Base-by-base conservation (phyloP, 2,888 invertebrate species). In the Ephialtes manifestator region DNA sequence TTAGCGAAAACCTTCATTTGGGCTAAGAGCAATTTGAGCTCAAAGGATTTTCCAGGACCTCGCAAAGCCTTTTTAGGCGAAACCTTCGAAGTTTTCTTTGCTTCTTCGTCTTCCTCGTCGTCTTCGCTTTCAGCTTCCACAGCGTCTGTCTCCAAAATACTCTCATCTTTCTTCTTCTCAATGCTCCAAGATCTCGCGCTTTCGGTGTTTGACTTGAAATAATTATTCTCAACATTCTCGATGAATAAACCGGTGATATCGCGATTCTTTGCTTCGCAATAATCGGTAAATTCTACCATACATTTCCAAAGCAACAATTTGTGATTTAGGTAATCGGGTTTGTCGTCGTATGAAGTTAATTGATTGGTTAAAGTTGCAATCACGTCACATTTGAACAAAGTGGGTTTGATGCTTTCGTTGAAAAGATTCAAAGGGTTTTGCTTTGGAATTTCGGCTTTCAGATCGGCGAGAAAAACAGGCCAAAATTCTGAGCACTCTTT, bases 221-320 rank as follows among this genome's bases (percentile, higher is more conserved):
- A 96, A 94, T 97, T 95, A 83, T 95, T 94, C 94, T 97, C 96
- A 78, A 98, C 96, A 92, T 98, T 98, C 84, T 96, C 95, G 72
- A 99, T 95, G 89, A 99, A 97, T n/a, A 98, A 91, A 4, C 96
- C 96, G 0, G 97, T 96, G 20, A 98, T 94, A 92, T 98, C 97
- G 70, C 97, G 96, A 90, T 98, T 98, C 93, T 96, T 97, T 0
- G 96, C 95, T 94, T 98, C 98, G 89, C 97, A 97, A 13, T 97
- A 95, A 86, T 96, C 96, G 4, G 97, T 95, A 92, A 98, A 97
- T 86, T 95, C 94, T 0, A 95, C 94, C 96, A 99, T 96, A 28
- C 96, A 95, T 94, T 97, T 97, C 96, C 98, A 97, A n/a, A 99
- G 93, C 74, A 98, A 95, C 87, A 96, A 95, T 88, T 98, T 96